Evolutionary conservation across 2,888 invertebrate species (phyloP), one percentile per base, ranked within the genome.

Genomic region (Koerneria pararmatus): DNA sequence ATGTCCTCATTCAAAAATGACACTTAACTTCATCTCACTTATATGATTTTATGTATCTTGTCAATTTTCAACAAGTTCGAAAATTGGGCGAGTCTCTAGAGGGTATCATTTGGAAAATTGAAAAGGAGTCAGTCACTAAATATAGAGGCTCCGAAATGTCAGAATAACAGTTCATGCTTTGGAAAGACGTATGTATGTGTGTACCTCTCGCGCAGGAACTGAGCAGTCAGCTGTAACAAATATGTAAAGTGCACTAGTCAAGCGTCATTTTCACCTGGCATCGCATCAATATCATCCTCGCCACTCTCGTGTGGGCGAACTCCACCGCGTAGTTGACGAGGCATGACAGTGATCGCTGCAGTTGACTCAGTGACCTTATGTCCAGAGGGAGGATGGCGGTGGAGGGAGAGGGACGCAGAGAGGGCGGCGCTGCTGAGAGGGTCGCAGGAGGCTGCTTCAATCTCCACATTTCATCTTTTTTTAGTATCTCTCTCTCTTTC

Each of bases 331-430:
- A 63, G 31, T 63, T 54, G n/a, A 41, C 11, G n/a, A 15, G 46
- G n/a, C 4, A 24, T 4, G 24, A 19, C 3, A 29, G 19, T 29
- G 41, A 63, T 62, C 46, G 57, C 15, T 34, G 65, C 48, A 71
- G 54, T 53, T 71, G 71, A 29, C 65, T 41, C 15, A 66, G 64
- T 2, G 68, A 66, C n/a, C 67, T 57, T 8, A 71, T 69, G 54
- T 71, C 71, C n/a, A 71, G 66, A 6, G 71, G 63, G 11, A 73
- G 67, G 1, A 67, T 66, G 1, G 71, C 71, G 3, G 73, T 70
- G 0, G 70, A 58, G 19, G 72, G 64, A n/a, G 65, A 67, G n/a
- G 65, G 41, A 53, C 48, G 34, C 51, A 58, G 6, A 37, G 62
- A 5, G 27, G 27, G n/a, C 29, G 63, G 11, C 53, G 53, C 8